phyloP scores from a whole-genome alignment of 2,113 vertebrate species.

The Numida meleagris region DNA sequence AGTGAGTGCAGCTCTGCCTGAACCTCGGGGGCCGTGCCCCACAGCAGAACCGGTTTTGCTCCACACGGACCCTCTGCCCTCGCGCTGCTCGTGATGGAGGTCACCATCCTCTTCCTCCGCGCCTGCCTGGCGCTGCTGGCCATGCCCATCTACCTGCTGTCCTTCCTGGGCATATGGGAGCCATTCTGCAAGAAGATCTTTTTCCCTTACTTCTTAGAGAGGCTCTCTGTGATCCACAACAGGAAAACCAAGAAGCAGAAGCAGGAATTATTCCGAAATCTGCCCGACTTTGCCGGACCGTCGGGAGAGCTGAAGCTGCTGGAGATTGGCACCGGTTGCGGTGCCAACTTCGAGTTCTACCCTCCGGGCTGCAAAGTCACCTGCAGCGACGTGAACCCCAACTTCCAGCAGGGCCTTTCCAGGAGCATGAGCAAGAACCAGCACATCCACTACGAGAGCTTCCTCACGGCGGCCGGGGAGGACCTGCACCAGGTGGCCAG shows the following conservation, averaged over 20 bases:
- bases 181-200: conserved; percentile 75
- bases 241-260: conserved; percentile 76
- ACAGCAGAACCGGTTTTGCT: not conserved
- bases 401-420: conserved; percentile 77
- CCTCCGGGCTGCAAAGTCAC: conserved; percentile 79
- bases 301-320: conserved; percentile 76
- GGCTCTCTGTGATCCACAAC: not conserved
- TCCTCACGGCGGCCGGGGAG: conserved; percentile 79
- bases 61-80: accelerated
- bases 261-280: conserved; percentile 78
- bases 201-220: conserved; percentile 70
- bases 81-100: not conserved
- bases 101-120: conserved; percentile 12
- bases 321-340: conserved; percentile 85
- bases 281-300: conserved; percentile 65
- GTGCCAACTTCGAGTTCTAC: conserved; percentile 86
- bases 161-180: conserved; percentile 77
- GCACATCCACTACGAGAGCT: conserved; percentile 78
- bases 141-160: conserved; percentile 79
- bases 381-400: conserved; percentile 83
- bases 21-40: accelerated
- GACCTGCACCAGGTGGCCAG: conserved; percentile 79
- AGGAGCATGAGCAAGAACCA: conserved; percentile 74
- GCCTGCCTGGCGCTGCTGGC: conserved; percentile 45
- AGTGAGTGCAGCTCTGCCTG: accelerated